Evolutionary conservation across 2,888 invertebrate species (phyloP), one percentile per base, ranked within the genome.

Genomic region (Tanypteryx hageni): DNA sequence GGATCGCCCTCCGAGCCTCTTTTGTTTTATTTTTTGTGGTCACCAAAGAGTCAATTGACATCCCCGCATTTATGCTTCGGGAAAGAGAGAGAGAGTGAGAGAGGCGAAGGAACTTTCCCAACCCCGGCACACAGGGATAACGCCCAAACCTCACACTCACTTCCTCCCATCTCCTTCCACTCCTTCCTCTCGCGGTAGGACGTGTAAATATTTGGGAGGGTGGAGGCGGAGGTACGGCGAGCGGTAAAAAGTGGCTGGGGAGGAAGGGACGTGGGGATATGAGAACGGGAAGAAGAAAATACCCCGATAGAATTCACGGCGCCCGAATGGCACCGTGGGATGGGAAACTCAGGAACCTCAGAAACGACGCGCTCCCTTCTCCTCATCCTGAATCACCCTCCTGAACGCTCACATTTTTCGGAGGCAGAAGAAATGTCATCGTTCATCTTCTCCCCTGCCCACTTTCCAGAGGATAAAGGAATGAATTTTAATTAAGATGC

Each of bases 181-280:
- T 13, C 59, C 27, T 57, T 64, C 56, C 68, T 31, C 64, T 44
- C 58, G 64, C 89, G 89, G 61, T 27, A 64, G 27, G 68, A 64
- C 89, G 89, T 89, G 89, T 89, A 89, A 89, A 89, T 89, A 89
- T 89, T 89, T 89, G 89, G 89, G 64, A 44, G 89, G 86, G 31
- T 61, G 83, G n/a, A 8, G 83, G 83, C 31, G 31, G 27, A 31
- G 82, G 44, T n/a, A 83, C 14, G 44, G 44, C 82, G 22, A 84
- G 58, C 76, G 76, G 76, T 76, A 76, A 76, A 76, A 76, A 22
- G 27, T 10, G 57, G 59, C 22, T 11, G 22, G 58, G 85, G 13
- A 57, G 56, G 85, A 57, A 58, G 85, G 22, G 8, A 58, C 58
- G 27, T 18, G 56, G 58, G 8, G 85, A 16, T 57, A 27, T 14